These are phyloP conservation scores for Rhizoglyphus robini DNA, from an alignment of 1,140 invertebrate genomes.

Conservation along the genomic window DNA sequence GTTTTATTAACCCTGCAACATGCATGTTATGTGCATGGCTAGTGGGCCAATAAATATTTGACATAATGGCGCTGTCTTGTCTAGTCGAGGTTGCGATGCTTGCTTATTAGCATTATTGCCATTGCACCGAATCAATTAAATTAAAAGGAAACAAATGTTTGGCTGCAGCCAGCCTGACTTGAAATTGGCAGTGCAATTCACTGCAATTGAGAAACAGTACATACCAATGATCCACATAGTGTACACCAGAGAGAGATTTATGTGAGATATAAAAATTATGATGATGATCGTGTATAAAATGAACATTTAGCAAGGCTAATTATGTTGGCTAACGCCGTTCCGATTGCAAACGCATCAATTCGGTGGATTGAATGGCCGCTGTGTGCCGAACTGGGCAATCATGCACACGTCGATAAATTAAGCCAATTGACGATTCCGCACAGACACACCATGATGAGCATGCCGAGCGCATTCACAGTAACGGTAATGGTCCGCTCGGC, in stretches of 20 bases:
- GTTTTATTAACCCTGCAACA: neutral
- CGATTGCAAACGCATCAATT: neutral
- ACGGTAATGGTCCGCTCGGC: too few species aligned
- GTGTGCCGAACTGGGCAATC: neutral
- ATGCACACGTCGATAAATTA: neutral
- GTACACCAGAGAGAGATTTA: constrained; percentile 14
- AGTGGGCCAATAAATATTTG: constrained; percentile 9
- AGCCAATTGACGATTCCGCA: constrained; percentile 4
- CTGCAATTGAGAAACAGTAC: neutral
- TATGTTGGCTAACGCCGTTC: constrained; percentile 6
- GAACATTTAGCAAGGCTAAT: constrained; percentile 8
- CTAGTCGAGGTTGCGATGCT: neutral
- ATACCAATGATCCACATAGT: constrained; percentile 12
- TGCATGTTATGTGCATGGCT: neutral
- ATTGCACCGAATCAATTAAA: neutral
- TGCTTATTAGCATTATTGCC: neutral
- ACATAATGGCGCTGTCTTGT: neutral
- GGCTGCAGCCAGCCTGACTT: neutral
- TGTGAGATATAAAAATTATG: constrained; percentile 5
- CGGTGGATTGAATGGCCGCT: neutral
- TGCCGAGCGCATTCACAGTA: too few species aligned
- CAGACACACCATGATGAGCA: too few species aligned
- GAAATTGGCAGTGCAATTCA: too few species aligned
- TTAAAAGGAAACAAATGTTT: neutral
- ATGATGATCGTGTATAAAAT: constrained; percentile 12